phyloP scores from a whole-genome alignment of 2,113 vertebrate species.

The Petrocephalus microphthalmus region DNA sequence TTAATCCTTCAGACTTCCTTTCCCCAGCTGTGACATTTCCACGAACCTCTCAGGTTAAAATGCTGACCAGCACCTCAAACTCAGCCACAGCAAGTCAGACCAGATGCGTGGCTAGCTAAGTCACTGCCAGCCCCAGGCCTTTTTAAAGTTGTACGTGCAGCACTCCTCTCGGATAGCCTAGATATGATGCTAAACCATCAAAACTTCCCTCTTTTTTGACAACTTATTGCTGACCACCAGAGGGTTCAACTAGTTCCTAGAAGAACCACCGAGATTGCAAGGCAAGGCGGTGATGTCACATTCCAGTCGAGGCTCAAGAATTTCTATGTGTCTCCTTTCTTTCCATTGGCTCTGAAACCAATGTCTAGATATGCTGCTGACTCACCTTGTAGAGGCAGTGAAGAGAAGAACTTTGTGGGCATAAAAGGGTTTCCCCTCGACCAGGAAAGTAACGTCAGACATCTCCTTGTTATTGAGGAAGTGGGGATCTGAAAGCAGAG shows the following conservation, averaged over 20 bases:
- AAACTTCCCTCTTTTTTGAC: background rate
- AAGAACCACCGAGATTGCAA: background rate
- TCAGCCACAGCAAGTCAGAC: background rate
- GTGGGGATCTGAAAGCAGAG: constrained; percentile 76
- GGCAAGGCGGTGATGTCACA: background rate
- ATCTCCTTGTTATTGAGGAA: constrained; percentile 99
- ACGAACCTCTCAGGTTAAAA: background rate
- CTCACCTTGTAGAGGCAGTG: constrained; percentile 86
- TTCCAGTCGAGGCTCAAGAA: background rate
- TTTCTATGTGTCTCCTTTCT: background rate
- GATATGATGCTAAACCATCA: background rate
- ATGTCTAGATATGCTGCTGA: background rate
- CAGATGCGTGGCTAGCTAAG: background rate
- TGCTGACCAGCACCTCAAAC: background rate
- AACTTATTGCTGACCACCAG: background rate
- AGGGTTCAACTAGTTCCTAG: background rate
- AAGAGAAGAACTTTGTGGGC: constrained; percentile 93
- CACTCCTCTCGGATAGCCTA: background rate
- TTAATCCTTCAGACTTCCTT: background rate
- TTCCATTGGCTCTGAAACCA: background rate
- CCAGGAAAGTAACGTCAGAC: constrained; percentile 96
- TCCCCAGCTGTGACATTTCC: background rate
- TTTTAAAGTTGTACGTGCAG: background rate
- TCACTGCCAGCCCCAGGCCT: background rate
- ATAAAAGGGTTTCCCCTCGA: constrained; percentile 93